phyloP scores from a whole-genome alignment of 92 coral and sea anemone genomes.

The Epizoanthus fatuus region DNA sequence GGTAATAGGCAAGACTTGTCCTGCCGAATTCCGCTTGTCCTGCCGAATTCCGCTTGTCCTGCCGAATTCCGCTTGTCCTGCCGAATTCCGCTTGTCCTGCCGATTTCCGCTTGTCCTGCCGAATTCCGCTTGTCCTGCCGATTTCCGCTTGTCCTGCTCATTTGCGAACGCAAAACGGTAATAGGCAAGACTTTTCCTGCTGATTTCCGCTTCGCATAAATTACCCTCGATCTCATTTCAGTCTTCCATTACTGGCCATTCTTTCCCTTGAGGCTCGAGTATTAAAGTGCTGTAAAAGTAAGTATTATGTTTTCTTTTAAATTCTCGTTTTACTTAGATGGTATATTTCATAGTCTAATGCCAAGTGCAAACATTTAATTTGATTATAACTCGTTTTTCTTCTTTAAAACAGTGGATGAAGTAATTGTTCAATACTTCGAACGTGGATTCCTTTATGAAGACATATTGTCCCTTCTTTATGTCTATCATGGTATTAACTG shows the following conservation, averaged over 20 bases:
- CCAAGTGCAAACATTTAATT: background rate
- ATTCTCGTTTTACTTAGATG: constrained; percentile 5
- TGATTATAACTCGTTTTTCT: background rate
- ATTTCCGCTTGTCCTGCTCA: too few relatives aligned
- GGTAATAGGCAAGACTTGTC: too few relatives aligned
- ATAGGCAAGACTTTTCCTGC: background rate
- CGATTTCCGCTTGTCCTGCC: too few relatives aligned
- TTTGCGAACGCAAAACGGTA: background rate
- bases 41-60: too few relatives aligned
- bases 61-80: too few relatives aligned
- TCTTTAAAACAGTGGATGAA: constrained; percentile 38
- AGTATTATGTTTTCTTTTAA: constrained; percentile 4
- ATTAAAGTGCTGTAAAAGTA: constrained; percentile 12
- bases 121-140: too few relatives aligned
- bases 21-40: too few relatives aligned
- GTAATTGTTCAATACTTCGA: constrained; percentile 13
- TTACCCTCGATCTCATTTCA: constrained; percentile 10
- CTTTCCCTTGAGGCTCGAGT: background rate
- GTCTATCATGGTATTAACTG: constrained; percentile 31
- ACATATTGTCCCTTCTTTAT: constrained; percentile 31
- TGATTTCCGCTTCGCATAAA: constrained; percentile 14
- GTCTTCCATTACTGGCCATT: background rate
- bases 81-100: too few relatives aligned
- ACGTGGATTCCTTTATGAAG: constrained; percentile 29
- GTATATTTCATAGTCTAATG: background rate